Percentiles rank a stretch among this genome's conserved stretches.
Conservation (phyloP, 2,888 invertebrate species). For the Macropis europaea region DNA sequence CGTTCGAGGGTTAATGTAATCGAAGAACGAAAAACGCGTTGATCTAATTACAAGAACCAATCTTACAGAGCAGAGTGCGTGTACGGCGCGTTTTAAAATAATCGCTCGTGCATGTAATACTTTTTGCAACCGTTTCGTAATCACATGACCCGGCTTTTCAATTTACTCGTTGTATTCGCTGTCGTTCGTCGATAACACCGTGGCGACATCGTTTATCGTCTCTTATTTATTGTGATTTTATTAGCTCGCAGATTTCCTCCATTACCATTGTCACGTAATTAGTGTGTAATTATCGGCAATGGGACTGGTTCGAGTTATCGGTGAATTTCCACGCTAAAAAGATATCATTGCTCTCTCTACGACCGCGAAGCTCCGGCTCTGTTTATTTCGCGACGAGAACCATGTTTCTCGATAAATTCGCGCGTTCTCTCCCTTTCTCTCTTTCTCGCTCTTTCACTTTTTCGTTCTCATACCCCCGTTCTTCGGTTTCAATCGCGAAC, state of each 20-base stretch:
- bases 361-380: background rate
- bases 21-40: no score
- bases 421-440: background rate
- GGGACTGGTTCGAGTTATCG: conserved; percentile 5
- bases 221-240: background rate
- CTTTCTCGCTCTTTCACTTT: background rate
- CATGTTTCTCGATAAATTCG: background rate
- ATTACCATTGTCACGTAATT: conserved; percentile 17
- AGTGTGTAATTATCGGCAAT: conserved; percentile 17
- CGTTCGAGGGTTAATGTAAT: no score
- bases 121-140: background rate
- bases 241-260: background rate
- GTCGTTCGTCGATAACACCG: background rate
- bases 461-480: background rate
- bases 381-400: conserved; percentile 1
- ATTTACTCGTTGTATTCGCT: background rate
- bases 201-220: background rate
- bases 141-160: background rate
- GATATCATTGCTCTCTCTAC: conserved; percentile 4
- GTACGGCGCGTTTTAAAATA: no score
- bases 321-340: conserved; percentile 7
- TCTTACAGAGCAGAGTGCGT: no score
- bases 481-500: background rate
- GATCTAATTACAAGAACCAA: no score
- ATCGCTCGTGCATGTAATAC: no score